Evolutionary conservation across 1,140 invertebrate species (phyloP), one percentile per base, ranked within the genome.

Genomic region (Hypsibius dujardini): DNA sequence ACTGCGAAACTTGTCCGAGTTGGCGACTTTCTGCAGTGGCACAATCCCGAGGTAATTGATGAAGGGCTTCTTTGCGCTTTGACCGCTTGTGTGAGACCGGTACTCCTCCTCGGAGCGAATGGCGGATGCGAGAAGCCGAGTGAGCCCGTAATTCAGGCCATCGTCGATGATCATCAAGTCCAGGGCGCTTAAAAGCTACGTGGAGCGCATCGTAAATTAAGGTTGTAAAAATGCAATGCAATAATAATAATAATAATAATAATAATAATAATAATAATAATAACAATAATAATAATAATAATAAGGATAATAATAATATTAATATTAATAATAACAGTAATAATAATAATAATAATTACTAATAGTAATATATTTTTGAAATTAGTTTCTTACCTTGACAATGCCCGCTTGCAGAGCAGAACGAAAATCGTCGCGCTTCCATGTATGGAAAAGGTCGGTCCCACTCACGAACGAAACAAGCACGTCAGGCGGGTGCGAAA

Each of bases 371-470:
- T 56, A 56, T 12, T n/a, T 56, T 12, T 56, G 50, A 56, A 28
- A 56, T 56, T 56, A 56, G 7, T 56, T 56, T 56, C 62, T 67
- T 67, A 67, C 62, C 12, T 67, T 67, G 12, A 45, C 42, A 42
- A 67, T 15, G 62, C 62, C 62, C 12, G 62, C 7, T 42, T 67
- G 62, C 12, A 67, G 42, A 15, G 12, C 62, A 12, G 62, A 67
- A 15, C 62, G 62, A 45, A 67, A 67, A 42, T 67, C 62, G 62
- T 67, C 62, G 12, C 62, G 12, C 45, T 67, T 67, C 62, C 62
- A 67, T 45, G 62, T 15, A 42, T 42, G 62, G 42, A 67, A 67
- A 42, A 7, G 12, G 3, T 67, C 12, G 3, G 42, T 45, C 12
- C 62, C 62, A 3, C 12, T 15, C 12, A 67, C 62, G 3, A 67